Evolutionary conservation across 2,113 vertebrate genomes (phyloP), one percentile per base, ranked within the genome.

Genomic region (Leptosomus discolor): DNA sequence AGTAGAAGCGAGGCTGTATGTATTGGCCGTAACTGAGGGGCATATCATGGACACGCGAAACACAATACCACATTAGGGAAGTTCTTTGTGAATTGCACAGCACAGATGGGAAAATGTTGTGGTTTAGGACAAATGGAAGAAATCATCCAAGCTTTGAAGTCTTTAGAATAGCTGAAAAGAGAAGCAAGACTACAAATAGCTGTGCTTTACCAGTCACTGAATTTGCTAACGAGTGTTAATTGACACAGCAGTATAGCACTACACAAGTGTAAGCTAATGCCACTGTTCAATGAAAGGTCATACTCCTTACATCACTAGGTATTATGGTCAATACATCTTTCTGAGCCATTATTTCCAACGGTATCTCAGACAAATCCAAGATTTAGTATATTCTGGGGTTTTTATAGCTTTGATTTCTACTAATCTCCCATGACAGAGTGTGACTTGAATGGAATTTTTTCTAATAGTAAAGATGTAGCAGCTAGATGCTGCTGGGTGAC

Each of bases 241-340:
- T 19, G 32, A 48, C 3, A 2, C 4, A 64, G 43, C 8, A 36
- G 9, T 27, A 43, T 10, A 50, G 8, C 41, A 78, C 9, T 41
- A 27, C 22, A 32, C 3, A 5, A 3, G 15, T 0, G 2, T 22
- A n/a, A 11, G 1, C 15, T 37, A 53, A 3, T 26, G 24, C 6
- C 36, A 32, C 8, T 51, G 37, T 32, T 77, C 13, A 11, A 0
- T 23, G 29, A n/a, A 61, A 84, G 24, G 30, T 73, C 58, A 15
- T 36, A 54, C 9, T 32, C 15, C 9, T 65, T 39, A 36, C 27
- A 74, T 48, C 29, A n/a, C 9, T 15, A 37, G 16, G 2, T 18
- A 30, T 50, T 57, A 41, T 7, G 3, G 12, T 34, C 39, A 63
- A 17, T 20, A 54, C 0, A 3, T 64, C 5, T 48, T 76, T 51